Conservation (phyloP, 1,140 invertebrate genomes). For the Solen grandis region DNA sequence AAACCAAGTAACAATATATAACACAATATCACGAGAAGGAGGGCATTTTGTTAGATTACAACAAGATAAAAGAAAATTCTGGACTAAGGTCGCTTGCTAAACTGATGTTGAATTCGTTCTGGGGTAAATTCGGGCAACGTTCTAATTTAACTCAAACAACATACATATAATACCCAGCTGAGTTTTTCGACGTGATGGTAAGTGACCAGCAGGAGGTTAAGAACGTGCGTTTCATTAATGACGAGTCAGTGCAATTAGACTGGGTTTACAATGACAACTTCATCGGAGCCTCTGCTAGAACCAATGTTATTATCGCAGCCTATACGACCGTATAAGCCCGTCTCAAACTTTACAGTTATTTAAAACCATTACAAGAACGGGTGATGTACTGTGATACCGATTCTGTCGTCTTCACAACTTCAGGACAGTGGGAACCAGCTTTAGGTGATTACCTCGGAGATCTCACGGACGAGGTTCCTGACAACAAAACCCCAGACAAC, state of each 20-base stretch:
- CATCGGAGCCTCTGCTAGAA: constrained; percentile 2
- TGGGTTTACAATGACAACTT: constrained; percentile 27
- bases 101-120: constrained; percentile 64
- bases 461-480: constrained; percentile 2
- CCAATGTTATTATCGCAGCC: constrained; percentile 77
- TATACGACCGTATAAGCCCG: constrained; percentile 79
- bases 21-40: constrained; percentile 71
- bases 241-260: background rate
- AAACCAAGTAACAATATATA: constrained; percentile 70
- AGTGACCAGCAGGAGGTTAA: constrained; percentile 40
- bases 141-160: constrained; percentile 64
- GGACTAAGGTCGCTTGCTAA: constrained; percentile 65
- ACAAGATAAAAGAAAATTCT: constrained; percentile 76
- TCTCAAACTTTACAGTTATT: constrained; percentile 76
- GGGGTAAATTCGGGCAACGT: constrained; percentile 64
- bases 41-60: constrained; percentile 75
- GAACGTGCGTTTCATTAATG: background rate
- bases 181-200: constrained; percentile 68
- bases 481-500: constrained; percentile 1
- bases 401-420: constrained; percentile 69
- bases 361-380: constrained; percentile 71
- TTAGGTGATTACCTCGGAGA: constrained; percentile 2
- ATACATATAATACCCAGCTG: constrained; percentile 60
- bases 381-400: constrained; percentile 81
- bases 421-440: background rate